Evolutionary conservation across 1,140 invertebrate genomes (phyloP).

Genomic region (Euwallacea similis): DNA sequence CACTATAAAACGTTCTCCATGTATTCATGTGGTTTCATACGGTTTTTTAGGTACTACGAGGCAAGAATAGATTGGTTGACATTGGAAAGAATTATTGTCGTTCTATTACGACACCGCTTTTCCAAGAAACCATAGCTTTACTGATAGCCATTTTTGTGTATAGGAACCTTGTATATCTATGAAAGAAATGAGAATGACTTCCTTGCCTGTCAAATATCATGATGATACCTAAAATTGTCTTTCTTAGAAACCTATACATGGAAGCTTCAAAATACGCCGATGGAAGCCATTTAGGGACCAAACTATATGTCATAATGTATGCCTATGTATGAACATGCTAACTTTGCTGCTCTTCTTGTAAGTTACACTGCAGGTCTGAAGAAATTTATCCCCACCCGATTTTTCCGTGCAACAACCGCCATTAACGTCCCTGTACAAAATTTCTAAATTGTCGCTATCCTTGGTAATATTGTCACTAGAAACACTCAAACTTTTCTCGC

Average conservation of each 20-base stretch:
- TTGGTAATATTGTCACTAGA: constrained; percentile 38
- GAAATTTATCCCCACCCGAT: constrained; percentile 30
- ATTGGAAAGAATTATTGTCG: too few relatives aligned
- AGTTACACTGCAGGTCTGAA: constrained; percentile 37
- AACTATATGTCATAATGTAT: constrained; percentile 52
- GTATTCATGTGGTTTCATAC: too few relatives aligned
- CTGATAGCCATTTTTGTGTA: too few relatives aligned
- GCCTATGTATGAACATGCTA: constrained; percentile 51
- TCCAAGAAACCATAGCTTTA: background rate
- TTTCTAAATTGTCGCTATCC: constrained; percentile 38
- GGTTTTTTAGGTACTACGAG: too few relatives aligned
- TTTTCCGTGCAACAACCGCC: constrained; percentile 23
- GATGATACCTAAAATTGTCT: background rate
- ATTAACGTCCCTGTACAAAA: constrained; percentile 37
- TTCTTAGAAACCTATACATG: background rate
- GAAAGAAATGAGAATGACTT: background rate
- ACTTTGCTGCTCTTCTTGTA: constrained; percentile 47
- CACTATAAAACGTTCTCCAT: too few relatives aligned
- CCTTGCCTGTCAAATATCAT: background rate
- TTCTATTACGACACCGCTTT: background rate
- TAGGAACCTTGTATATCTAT: too few relatives aligned
- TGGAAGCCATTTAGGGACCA: constrained; percentile 5
- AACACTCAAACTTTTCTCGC: constrained; percentile 17
- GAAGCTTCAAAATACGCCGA: constrained; percentile 21
- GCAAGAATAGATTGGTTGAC: too few relatives aligned